Percentiles rank a stretch among this genome's conserved stretches.
Conservation (phyloP, 1,140 invertebrate species). For the Acarapis woodi region DNA sequence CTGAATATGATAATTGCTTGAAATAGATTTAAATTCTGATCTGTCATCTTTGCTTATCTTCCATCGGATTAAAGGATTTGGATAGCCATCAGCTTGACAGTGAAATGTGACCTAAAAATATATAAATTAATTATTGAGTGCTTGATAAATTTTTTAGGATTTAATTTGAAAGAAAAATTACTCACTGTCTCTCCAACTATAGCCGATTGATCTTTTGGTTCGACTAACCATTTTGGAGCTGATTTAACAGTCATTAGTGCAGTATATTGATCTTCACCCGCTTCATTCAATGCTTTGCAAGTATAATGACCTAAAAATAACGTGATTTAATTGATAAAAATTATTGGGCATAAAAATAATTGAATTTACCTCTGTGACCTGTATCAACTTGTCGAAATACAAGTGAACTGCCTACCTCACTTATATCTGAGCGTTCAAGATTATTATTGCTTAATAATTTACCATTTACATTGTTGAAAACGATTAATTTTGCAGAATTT, state of each 20-base stretch:
- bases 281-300: constrained; percentile 24
- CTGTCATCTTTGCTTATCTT: constrained; percentile 16
- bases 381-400: constrained; percentile 16
- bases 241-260: constrained; percentile 13
- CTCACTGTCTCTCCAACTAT: constrained; percentile 9
- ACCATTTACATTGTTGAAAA: too few relatives aligned
- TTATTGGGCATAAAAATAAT: too few relatives aligned
- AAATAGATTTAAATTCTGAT: constrained; percentile 12
- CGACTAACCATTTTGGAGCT: constrained; percentile 19
- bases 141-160: too few relatives aligned
- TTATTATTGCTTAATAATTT: constrained; percentile 25
- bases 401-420: constrained; percentile 14
- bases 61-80: constrained; percentile 9
- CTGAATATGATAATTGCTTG: constrained; percentile 15
- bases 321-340: too few relatives aligned
- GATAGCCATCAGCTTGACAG: constrained; percentile 10
- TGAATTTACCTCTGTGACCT: constrained; percentile 22
- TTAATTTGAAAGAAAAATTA: too few relatives aligned
- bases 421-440: constrained; percentile 6
- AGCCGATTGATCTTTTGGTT: constrained; percentile 17
- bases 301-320: too few relatives aligned
- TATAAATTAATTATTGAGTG: too few relatives aligned
- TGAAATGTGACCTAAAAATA: constrained; percentile 7
- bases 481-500: too few relatives aligned
- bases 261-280: constrained; percentile 13